These are phyloP conservation scores for Dione juno DNA, from an alignment of 2,888 invertebrate genomes.

Conservation along the genomic window DNA sequence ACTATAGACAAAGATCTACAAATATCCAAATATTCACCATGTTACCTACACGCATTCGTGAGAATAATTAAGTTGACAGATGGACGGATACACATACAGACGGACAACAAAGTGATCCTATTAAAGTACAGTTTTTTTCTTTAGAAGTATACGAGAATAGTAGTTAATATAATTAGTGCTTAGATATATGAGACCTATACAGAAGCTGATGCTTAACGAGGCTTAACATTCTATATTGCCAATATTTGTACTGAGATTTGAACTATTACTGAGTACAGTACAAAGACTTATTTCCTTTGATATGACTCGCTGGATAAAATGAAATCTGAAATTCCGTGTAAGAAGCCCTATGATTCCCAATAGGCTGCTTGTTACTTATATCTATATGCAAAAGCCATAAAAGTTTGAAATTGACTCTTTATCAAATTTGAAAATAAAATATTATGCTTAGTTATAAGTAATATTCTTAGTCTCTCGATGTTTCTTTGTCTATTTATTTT, in stretches of 20 bases:
- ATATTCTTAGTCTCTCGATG: not conserved
- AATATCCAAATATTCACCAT: no score
- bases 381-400: not conserved
- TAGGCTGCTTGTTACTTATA: not conserved
- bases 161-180: not conserved
- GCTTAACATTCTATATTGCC: not conserved
- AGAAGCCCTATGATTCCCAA: constrained; percentile 3
- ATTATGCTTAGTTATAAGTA: not conserved
- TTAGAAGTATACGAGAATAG: no score
- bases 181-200: not conserved
- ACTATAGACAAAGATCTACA: no score
- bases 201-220: constrained; percentile 8
- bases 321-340: not conserved
- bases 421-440: not conserved
- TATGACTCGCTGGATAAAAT: constrained; percentile 5
- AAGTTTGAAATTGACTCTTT: not conserved
- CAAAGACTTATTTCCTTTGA: constrained; percentile 26
- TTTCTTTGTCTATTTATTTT: not conserved
- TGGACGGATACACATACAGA: no score
- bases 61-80: no score
- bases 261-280: not conserved
- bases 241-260: constrained; percentile 16
- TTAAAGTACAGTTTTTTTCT: no score
- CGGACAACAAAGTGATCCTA: no score
- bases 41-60: no score